Base-by-base conservation (phyloP, 2,888 invertebrate genomes). In the Monoplex corrugatus region DNA sequence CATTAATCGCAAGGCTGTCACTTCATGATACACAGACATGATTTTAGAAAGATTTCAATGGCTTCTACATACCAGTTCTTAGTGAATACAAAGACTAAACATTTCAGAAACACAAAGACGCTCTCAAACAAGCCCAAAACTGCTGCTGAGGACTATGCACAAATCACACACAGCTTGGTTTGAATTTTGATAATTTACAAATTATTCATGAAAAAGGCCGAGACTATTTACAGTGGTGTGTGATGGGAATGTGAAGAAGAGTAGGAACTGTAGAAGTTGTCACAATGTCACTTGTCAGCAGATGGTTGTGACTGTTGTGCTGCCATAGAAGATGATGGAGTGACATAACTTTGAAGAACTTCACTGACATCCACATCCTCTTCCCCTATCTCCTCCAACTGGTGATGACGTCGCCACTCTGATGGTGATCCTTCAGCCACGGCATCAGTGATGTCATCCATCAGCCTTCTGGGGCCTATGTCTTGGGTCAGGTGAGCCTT, bases 401-500 rank as follows among this genome's bases (percentile, higher is more conserved):
- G 84, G 2, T 44, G 84, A 10, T 57, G 84, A 19, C 84, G 16
- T 57, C 45, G 45, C 84, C 84, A 84, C 23, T 35, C 84, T 16
- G 82, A 83, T 0, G 50, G 84, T 19, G 84, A 84, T 19, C 84
- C 84, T 23, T 44, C 84, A 16, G 35, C 6, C n/a, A 38, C 82
- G 32, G 3, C 84, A 0, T 5, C 35, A n/a, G 28, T 45, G 13
- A 83, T n/a, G 38, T 84, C 84, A 28, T 84, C 84, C 45, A 84
- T 50, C 35, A 84, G 50, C 57, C 84, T 32, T 23, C 84, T 35
- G 19, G 84, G 86, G 28, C 68, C 68, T 8, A 40, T 13, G 68
- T 86, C 86, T 43, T 86, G 86, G 40, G 68, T 68, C 35, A 40
- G 43, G 68, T 86, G 86, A 32, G 68, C 86, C 68, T 43, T 68